Percentiles rank a stretch among this genome's conserved stretches.
Evolutionary conservation across 2,888 invertebrate genomes (phyloP).

Genomic region (Orchesella flavescens): DNA sequence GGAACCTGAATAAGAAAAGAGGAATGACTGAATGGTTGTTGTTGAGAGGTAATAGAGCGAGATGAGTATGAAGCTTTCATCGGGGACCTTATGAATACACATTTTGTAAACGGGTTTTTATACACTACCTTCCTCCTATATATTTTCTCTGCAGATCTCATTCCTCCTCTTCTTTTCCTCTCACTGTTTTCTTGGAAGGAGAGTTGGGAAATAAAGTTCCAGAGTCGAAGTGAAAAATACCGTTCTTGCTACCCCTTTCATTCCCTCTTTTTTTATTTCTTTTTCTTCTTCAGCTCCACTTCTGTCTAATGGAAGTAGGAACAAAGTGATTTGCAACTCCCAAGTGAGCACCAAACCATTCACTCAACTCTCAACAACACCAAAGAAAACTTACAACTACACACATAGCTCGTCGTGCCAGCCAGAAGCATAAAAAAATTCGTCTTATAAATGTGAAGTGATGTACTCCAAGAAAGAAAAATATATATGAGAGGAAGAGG

Average conservation of each 20-base stretch:
- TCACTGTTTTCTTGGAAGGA: not conserved
- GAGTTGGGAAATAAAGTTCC: not conserved
- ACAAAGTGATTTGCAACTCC: conserved; percentile 63
- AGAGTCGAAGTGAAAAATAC: conserved; percentile 30
- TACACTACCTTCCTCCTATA: too few relatives aligned
- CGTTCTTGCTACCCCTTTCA: conserved; percentile 8
- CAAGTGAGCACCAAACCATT: conserved; percentile 62
- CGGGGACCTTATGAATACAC: conserved; percentile 37
- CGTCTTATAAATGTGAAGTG: too few relatives aligned
- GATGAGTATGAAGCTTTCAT: conserved; percentile 56
- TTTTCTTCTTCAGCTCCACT: conserved; percentile 20
- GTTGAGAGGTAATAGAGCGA: conserved; percentile 30
- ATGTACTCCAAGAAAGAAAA: too few relatives aligned
- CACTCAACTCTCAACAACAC: conserved; percentile 55
- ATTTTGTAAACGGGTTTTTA: conserved; percentile 12
- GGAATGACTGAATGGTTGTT: not conserved
- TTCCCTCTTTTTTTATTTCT: conserved; percentile 30
- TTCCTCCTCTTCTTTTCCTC: not conserved
- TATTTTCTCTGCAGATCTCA: not conserved
- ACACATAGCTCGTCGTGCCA: too few relatives aligned
- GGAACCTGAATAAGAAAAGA: too few relatives aligned
- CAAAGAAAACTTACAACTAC: not conserved
- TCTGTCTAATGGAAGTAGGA: conserved; percentile 57
- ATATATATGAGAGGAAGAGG: conserved; percentile 6
- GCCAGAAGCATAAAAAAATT: not conserved